These are phyloP conservation scores for Gerosis bhagava DNA, from an alignment of 2,888 invertebrate genomes.

Conservation along the genomic window DNA sequence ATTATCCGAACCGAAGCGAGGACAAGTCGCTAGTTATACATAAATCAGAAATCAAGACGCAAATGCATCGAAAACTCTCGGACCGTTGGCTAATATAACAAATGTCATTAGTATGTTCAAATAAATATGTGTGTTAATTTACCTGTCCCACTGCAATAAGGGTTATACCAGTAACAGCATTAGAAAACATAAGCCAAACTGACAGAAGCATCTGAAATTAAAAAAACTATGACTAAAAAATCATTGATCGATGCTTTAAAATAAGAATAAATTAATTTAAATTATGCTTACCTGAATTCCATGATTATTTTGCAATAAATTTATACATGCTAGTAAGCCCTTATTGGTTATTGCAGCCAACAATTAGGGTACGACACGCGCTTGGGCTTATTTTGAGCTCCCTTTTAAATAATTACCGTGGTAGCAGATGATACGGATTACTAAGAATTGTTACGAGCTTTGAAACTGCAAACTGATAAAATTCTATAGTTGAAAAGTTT, in stretches of 20 bases:
- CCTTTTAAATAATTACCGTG: constrained; percentile 78
- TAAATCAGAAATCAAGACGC: no score
- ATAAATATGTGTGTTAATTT: constrained; percentile 3
- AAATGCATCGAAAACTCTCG: no score
- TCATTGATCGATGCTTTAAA: no score
- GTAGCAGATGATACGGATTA: constrained; percentile 81
- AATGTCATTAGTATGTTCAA: no score
- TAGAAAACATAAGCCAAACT: constrained; percentile 59
- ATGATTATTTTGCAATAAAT: constrained; percentile 50
- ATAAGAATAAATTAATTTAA: no score
- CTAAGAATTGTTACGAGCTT: constrained; percentile 43
- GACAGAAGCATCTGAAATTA: constrained; percentile 45
- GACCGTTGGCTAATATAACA: no score
- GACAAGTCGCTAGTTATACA: no score
- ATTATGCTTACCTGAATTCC: constrained; percentile 43
- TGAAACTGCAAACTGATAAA: neutral
- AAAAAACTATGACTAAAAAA: no score
- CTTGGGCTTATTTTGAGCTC: constrained; percentile 62
- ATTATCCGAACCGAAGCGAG: no score
- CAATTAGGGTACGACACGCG: constrained; percentile 77
- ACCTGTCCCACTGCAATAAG: constrained; percentile 48
- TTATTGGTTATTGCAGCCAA: constrained; percentile 71
- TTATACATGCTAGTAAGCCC: constrained; percentile 58
- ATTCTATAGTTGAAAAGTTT: neutral
- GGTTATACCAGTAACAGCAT: constrained; percentile 50